Base-by-base conservation (phyloP, 2,113 vertebrate genomes). In the Poeciliopsis occidentalis region DNA sequence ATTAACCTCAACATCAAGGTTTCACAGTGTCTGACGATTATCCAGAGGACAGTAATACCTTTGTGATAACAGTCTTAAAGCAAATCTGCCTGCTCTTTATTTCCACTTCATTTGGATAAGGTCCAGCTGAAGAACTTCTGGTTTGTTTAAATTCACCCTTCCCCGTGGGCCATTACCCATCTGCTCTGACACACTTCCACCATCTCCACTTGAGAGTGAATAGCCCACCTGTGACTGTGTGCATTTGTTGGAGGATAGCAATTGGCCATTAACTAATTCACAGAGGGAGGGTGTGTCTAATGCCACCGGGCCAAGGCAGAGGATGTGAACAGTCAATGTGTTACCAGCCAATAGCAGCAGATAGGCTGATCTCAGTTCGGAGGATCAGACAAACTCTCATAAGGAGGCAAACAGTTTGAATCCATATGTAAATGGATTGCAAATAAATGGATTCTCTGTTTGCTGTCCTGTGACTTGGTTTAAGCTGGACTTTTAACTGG, bases 181-280 rank as follows among this genome's bases (percentile, higher is more conserved):
- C 81, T 88, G 85, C 67, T 73, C 32, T 44, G 30, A 75, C 64
- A 71, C 71, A 34, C 69, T 39, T 44, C 5, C 65, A 44, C 60
- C 0, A 11, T 74, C 34, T 60, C 75, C 74, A 65, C 32, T 2
- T 60, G 34, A 75, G 34, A 34, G 27, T 62, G 74, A 82, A 60
- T 74, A 71, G 63, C 69, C 29, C 71, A 81, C 73, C 64, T 83
- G 51, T 76, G 73, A 74, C 67, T 73, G 39, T 29, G 69, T 34
- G 41, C 39, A 47, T 81, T 63, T 57, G 73, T 70, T 62, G 10
- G 7, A 69, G 60, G 76, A 61, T 72, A 81, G 79, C 67, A 67
- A 75, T 69, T 76, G 79, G 87, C 81, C 85, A 89, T 89, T 90
- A 91, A 84, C 87, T 89, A 91, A 88, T 75, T 85, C 87, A 78